These are phyloP conservation scores for Lasioglossum zephyrum DNA, from an alignment of 2,888 invertebrate genomes.

Conservation along the genomic window DNA sequence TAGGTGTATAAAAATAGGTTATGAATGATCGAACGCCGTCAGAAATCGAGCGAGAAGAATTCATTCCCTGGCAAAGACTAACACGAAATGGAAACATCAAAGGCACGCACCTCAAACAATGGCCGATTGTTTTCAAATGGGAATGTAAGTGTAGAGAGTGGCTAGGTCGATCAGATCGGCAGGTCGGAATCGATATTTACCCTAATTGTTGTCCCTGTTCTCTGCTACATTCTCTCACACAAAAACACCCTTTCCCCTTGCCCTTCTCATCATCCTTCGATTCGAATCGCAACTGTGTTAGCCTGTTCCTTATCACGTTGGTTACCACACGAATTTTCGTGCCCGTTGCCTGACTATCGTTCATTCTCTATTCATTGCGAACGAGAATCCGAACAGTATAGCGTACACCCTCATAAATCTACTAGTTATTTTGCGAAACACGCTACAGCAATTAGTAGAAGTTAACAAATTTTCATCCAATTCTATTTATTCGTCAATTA, in stretches of 20 bases:
- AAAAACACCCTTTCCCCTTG: slow-evolving; percentile 1
- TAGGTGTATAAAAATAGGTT: neutral
- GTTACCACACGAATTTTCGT: neutral
- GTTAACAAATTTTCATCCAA: neutral
- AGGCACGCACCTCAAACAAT: slow-evolving; percentile 19
- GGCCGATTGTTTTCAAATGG: slow-evolving; percentile 33
- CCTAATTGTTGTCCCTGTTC: slow-evolving; percentile 54
- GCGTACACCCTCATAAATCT: neutral
- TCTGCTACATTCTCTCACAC: slow-evolving; percentile 5
- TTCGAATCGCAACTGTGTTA: slow-evolving; percentile 16
- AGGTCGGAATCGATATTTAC: slow-evolving; percentile 61
- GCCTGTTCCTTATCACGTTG: slow-evolving; percentile 22
- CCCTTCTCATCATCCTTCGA: neutral
- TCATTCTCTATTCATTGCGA: neutral
- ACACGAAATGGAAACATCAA: slow-evolving; percentile 4
- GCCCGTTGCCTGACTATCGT: neutral
- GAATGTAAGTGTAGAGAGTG: slow-evolving; percentile 20
- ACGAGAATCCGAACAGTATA: neutral
- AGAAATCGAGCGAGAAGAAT: slow-evolving; percentile 6
- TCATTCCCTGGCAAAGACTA: neutral
- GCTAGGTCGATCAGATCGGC: slow-evolving; percentile 40
- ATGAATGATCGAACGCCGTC: slow-evolving; percentile 10
- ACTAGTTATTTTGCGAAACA: neutral
- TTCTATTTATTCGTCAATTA: neutral
- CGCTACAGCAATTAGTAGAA: neutral